These are phyloP conservation scores for Leptocoma aspasia DNA, from an alignment of 2,113 vertebrate genomes.

Conservation along the genomic window DNA sequence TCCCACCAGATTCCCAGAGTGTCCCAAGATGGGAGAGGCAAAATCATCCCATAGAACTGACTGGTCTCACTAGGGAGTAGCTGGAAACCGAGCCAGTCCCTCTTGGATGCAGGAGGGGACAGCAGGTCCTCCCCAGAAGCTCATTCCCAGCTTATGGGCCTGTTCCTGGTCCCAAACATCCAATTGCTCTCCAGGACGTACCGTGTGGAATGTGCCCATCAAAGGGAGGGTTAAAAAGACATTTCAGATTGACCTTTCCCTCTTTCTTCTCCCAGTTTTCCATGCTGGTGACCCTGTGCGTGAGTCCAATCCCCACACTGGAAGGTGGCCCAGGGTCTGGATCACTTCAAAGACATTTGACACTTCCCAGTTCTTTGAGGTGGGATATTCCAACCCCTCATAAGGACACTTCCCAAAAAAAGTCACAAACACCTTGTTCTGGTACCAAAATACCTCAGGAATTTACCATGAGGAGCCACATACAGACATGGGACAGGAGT, in stretches of 20 bases:
- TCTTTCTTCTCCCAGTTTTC: neutral
- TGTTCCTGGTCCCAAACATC: neutral
- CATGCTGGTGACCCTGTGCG: neutral
- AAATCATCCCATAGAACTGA: accelerated
- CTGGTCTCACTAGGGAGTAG: neutral
- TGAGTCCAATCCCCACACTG: accelerated
- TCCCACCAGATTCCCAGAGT: neutral
- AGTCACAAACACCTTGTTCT: neutral
- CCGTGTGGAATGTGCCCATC: accelerated
- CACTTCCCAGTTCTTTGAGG: neutral
- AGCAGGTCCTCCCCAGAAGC: neutral
- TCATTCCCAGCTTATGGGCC: neutral
- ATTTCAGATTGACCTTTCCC: neutral
- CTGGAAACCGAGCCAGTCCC: neutral
- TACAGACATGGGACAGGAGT: neutral
- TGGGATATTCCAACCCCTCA: neutral
- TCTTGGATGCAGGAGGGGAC: neutral
- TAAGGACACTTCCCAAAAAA: neutral
- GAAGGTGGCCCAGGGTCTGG: neutral
- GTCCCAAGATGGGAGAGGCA: neutral
- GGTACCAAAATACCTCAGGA: neutral
- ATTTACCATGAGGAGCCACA: neutral
- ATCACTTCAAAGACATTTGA: neutral
- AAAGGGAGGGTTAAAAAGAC: neutral
- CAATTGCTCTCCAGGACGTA: accelerated